These are phyloP conservation scores for Imbricaverruca yamaguchii DNA, from an alignment of 2,888 invertebrate species.

Conservation along the genomic window DNA sequence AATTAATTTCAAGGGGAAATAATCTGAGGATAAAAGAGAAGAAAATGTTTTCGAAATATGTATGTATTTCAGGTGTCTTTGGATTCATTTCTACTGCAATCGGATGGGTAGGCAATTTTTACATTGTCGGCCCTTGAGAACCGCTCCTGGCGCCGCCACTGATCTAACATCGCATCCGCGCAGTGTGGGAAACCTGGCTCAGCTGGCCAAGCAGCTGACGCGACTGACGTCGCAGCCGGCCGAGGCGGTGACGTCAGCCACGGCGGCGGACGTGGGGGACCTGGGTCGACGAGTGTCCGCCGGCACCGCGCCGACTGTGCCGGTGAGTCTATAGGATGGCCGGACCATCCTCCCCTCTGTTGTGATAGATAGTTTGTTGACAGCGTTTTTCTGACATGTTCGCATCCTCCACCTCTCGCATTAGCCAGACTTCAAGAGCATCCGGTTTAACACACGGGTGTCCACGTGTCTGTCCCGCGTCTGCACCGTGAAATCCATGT, in stretches of 20 bases:
- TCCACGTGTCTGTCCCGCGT: no score
- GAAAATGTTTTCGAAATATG: no score
- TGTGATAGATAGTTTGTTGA: neutral
- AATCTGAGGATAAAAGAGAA: no score
- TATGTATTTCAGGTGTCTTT: no score
- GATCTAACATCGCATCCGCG: no score
- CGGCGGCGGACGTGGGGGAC: neutral
- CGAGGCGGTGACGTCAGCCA: neutral
- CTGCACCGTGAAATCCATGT: no score
- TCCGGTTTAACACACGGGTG: neutral
- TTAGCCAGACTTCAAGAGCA: neutral
- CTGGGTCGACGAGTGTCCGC: neutral
- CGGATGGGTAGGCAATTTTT: no score
- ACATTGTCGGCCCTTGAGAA: no score
- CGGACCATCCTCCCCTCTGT: no score
- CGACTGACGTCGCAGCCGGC: neutral
- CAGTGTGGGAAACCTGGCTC: constrained; percentile 10
- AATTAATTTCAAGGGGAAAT: no score
- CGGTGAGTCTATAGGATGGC: neutral
- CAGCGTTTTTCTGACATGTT: neutral
- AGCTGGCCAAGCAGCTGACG: constrained; percentile 15
- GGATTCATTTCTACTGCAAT: no score
- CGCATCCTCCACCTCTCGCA: neutral
- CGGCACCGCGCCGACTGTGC: neutral
- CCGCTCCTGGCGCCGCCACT: no score